phyloP scores from a whole-genome alignment of 2,888 invertebrate species.

The Cheilosia impressa region DNA sequence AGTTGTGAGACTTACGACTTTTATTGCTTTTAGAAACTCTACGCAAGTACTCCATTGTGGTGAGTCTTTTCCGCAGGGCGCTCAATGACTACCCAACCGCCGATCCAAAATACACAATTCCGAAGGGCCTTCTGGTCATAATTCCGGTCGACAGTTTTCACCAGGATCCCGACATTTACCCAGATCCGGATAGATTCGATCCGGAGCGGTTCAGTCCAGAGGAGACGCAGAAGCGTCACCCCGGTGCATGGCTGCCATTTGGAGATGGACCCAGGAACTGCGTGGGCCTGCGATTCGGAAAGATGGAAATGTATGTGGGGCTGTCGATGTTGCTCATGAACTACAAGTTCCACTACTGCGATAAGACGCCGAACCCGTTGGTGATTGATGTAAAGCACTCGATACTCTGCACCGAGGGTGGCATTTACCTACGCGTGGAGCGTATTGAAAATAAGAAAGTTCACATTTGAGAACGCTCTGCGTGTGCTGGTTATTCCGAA shows the following conservation, averaged over 20 bases:
- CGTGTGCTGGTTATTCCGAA: no score
- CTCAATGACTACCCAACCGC: constrained; percentile 84
- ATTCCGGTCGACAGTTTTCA: constrained; percentile 84
- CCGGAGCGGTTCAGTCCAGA: constrained; percentile 86
- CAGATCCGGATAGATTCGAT: constrained; percentile 86
- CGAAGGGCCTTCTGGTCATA: constrained; percentile 79
- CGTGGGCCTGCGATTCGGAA: constrained; percentile 65
- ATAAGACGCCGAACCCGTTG: no score
- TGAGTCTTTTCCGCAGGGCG: constrained; percentile 83
- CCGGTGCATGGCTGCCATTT: constrained; percentile 80
- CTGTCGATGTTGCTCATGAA: no score
- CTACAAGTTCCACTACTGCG: no score
- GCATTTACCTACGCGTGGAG: no score
- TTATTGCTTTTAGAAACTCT: constrained; percentile 84
- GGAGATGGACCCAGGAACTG: constrained; percentile 82
- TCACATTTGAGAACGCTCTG: no score
- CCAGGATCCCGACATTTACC: constrained; percentile 84
- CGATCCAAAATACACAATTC: constrained; percentile 83
- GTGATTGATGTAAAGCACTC: no score
- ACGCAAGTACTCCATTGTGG: constrained; percentile 85
- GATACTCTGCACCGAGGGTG: no score
- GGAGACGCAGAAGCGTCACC: constrained; percentile 84
- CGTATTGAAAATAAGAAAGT: no score
- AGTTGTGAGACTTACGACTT: no score
- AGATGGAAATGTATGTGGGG: no score